Conservation (phyloP, 2,797 vertebrate species). For the Cottoperca gobio region DNA sequence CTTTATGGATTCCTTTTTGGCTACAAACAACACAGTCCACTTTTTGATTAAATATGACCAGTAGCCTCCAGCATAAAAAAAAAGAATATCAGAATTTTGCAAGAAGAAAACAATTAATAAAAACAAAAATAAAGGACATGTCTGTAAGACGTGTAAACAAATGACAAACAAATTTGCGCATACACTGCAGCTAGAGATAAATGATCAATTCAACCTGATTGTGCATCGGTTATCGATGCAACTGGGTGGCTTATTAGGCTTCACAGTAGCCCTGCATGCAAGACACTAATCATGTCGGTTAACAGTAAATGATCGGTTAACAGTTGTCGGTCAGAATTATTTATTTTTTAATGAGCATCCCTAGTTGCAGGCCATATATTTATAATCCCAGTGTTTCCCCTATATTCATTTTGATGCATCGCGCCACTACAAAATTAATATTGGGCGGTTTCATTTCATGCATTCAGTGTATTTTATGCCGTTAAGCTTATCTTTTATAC, state of each 20-base stretch:
- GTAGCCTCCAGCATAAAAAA: constrained; percentile 35
- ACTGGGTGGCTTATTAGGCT: no score
- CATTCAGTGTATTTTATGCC: not conserved
- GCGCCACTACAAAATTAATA: no score
- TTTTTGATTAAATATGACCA: constrained; percentile 54
- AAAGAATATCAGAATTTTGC: not conserved
- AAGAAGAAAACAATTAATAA: constrained; percentile 21
- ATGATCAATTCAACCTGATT: no score
- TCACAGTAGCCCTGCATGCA: not conserved
- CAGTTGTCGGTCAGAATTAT: not conserved
- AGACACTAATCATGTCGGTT: not conserved
- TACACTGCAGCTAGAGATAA: no score
- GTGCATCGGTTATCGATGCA: no score
- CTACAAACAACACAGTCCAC: not conserved
- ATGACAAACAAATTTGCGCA: no score
- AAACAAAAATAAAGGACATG: not conserved
- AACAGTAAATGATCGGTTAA: not conserved
- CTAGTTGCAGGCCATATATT: not conserved
- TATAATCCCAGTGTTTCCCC: no score
- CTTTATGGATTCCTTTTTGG: not conserved
- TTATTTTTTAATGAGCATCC: not conserved
- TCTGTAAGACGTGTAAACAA: constrained; percentile 1
- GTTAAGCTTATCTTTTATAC: not conserved
- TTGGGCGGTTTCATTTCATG: not conserved
- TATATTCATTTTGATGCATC: no score